A percentile compares a stretch with the other conserved stretches of the same genome.
Conservation (phyloP, 2,113 vertebrate species). For the Stegostoma tigrinum region DNA sequence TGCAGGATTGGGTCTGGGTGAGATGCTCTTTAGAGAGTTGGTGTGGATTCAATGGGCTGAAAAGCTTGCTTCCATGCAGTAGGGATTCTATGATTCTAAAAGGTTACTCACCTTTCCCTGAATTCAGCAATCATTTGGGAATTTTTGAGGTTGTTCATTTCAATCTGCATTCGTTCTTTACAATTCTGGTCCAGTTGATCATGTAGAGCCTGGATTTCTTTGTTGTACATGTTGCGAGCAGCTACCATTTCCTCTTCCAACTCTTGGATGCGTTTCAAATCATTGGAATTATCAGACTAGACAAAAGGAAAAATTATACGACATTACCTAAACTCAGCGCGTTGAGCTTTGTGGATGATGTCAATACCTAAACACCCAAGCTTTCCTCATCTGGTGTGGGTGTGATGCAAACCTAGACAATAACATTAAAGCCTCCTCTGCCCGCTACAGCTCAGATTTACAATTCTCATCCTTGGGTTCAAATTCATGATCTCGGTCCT, state of each 20-base stretch:
- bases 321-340: not conserved
- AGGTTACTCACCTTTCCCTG: constrained; percentile 36
- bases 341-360: not conserved
- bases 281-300: constrained; percentile 29
- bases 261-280: not conserved
- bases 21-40: no score
- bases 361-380: no score
- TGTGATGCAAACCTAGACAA: not conserved
- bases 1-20: no score
- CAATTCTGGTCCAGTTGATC: constrained; percentile 36
- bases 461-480: not conserved
- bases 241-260: constrained; percentile 34
- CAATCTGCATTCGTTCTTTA: not conserved
- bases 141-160: not conserved
- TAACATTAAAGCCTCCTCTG: not conserved
- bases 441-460: not conserved
- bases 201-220: not conserved
- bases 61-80: no score
- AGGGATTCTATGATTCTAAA: no score
- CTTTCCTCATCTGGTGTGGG: not conserved
- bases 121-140: not conserved
- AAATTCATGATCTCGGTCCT: not conserved
- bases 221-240: constrained; percentile 30
- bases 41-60: no score
- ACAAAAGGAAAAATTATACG: not conserved